Evolutionary conservation across 2,888 invertebrate species (phyloP), one percentile per base, ranked within the genome.

Genomic region (Tigriopus californicus): DNA sequence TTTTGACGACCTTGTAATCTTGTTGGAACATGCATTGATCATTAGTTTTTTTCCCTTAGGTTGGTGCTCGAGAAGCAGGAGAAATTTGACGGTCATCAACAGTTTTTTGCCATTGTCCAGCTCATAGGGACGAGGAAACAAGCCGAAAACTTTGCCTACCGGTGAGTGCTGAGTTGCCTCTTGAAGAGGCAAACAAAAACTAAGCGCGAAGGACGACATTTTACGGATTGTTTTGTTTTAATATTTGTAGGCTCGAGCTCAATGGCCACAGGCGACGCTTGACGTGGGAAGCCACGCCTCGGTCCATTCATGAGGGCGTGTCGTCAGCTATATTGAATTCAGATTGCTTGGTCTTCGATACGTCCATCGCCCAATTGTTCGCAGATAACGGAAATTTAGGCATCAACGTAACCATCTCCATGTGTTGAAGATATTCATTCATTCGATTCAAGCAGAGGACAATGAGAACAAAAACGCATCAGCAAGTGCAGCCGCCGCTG

Each of bases 311-410:
- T 69, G 98, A 98, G 76, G 97, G 98, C 61, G 92, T 98, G 22
- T 88, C 92, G 53, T 88, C 90, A 20, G 97, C 97, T 53, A 98
- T 99, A 67, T 81, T 89, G 74, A 92, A 90, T 70, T 94, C 92
- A 24, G 98, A 99, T 76, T 99, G 98, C 71, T 80, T 98, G 63
- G 94, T 97, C 63, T 99, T 98, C 74, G 98, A 99, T 73, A 92
- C 94, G 59, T 88, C 89, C 65, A 90, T 94, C 70, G 98, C 98
- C 63, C 91, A 95, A 74, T 78, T 95, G 62, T 99, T 99, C 76
- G 94, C 98, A 59, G 98, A 98, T 71, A 97, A 94, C 74, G 97
- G 97, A 52, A 98, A 98, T 75, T 79, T 98, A 65, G 97, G 95
- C 67, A 98, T 98, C 68, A 98, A 98, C 76, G 98, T 98, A 68